Evolutionary conservation across 1,140 invertebrate species (phyloP).

Genomic region (Drosophila neocordata): DNA sequence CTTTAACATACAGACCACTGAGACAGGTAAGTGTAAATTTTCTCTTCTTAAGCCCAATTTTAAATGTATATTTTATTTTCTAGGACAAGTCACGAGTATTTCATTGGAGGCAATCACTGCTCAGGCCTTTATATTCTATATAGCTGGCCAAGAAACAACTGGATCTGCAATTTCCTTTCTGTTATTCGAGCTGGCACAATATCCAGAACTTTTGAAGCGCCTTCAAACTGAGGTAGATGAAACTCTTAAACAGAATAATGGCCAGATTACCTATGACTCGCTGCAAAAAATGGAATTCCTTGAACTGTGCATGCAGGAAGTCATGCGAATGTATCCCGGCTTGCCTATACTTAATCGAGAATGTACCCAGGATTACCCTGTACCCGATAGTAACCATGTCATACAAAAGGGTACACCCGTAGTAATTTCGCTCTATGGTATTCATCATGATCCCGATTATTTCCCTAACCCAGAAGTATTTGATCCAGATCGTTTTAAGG

Average conservation of each 20-base stretch:
- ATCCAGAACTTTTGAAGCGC: conserved; percentile 85
- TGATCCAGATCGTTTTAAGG: conserved; percentile 86
- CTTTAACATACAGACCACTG: conserved; percentile 53
- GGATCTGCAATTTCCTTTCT: conserved; percentile 85
- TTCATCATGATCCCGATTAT: conserved; percentile 84
- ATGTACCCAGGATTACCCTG: conserved; percentile 80
- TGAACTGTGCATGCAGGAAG: conserved; percentile 85
- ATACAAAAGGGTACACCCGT: conserved; percentile 83
- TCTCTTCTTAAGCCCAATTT: background rate
- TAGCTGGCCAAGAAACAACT: conserved; percentile 90
- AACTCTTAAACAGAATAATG: conserved; percentile 81
- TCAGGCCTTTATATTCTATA: conserved; percentile 86
- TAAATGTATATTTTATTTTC: background rate
- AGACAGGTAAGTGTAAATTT: conserved; percentile 26
- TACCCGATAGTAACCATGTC: conserved; percentile 77
- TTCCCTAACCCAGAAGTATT: conserved; percentile 87
- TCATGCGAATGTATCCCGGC: conserved; percentile 85
- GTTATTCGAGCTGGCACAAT: conserved; percentile 85
- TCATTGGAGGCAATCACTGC: conserved; percentile 84
- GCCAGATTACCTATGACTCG: conserved; percentile 84
- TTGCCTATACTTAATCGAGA: conserved; percentile 84
- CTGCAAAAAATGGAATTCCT: conserved; percentile 85
- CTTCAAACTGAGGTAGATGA: conserved; percentile 85
- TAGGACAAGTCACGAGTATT: conserved; percentile 64
- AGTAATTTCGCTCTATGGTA: conserved; percentile 79